Base-by-base conservation (phyloP, 2,888 invertebrate genomes). In the Nephrotoma flavescens region DNA sequence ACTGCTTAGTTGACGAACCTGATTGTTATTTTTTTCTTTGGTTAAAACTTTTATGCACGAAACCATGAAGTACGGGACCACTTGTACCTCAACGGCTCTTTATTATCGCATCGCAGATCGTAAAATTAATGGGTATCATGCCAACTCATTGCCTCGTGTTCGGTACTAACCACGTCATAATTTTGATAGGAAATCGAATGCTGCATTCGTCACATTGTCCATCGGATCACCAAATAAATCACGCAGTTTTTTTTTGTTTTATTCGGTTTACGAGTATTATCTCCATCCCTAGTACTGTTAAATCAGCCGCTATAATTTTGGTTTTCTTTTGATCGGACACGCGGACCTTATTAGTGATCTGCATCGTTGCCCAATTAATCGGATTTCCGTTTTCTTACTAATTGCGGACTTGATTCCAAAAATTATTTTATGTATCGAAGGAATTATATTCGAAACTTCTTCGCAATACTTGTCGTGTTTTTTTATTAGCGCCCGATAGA, bases 91-190 rank as follows among this genome's bases (percentile, higher is more conserved):
- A 90, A 90, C 0, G 89, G 88, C 2, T 44, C 44, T 44, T 89
- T 87, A 90, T n/a, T n/a, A n/a, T n/a, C n/a, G n/a, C n/a, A n/a
- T n/a, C n/a, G n/a, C n/a, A n/a, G n/a, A n/a, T n/a, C n/a, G n/a
- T n/a, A n/a, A n/a, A n/a, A n/a, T n/a, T n/a, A n/a, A n/a, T n/a
- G n/a, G n/a, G n/a, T n/a, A n/a, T 95, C 95, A 89, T 95, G 95
- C 96, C 96, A 96, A 0, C 94, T 95, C 0, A 96, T 94, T 0
- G 94, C 94, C 90, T 95, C 94, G 0, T 94, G 93, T 89, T 96
- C 84, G 12, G 84, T 84, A n/a, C 87, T 86, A 57, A 87, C 87
- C 86, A 86, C 85, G 2, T 89, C 87, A 0, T 89, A 42, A 11
- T 86, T 85, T 85, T 85, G 85, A 44, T 84, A 84, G 2, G 42